These are phyloP conservation scores for Eupithecia insigniata DNA, from an alignment of 2,888 invertebrate species.

Conservation along the genomic window DNA sequence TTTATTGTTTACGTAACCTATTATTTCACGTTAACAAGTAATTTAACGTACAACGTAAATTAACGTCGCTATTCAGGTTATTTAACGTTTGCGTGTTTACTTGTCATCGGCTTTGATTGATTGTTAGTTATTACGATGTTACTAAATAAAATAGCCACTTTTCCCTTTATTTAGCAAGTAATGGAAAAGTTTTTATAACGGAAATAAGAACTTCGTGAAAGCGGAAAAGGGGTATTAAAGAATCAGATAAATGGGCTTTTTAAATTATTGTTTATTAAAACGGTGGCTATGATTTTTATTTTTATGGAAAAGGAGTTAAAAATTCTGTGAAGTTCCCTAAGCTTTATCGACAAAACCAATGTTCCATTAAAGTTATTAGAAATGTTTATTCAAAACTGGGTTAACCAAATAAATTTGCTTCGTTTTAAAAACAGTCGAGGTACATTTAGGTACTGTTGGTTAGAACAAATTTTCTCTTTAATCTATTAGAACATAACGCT, in stretches of 20 bases:
- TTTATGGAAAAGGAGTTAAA: neutral
- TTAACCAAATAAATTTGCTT: neutral
- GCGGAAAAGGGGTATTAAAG: slow-evolving; percentile 1
- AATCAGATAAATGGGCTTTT: neutral
- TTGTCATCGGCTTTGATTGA: slow-evolving; percentile 39
- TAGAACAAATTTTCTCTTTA: slow-evolving; percentile 9
- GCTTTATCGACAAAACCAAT: neutral
- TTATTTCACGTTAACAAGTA: slow-evolving; percentile 5
- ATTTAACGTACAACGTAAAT: slow-evolving; percentile 1
- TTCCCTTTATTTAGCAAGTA: slow-evolving; percentile 16
- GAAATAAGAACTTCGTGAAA: slow-evolving; percentile 12
- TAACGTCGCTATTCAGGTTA: neutral
- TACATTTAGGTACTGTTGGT: neutral
- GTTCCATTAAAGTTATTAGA: neutral
- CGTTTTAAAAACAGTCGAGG: neutral
- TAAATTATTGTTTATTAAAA: neutral
- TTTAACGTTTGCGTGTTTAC: slow-evolving; percentile 31
- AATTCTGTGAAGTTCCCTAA: neutral
- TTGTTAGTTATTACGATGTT: slow-evolving; percentile 29
- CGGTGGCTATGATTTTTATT: neutral
- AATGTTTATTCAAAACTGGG: neutral
- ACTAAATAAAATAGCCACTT: slow-evolving; percentile 27
- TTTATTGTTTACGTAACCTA: neutral
- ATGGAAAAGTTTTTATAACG: slow-evolving; percentile 24
- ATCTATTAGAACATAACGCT: slow-evolving; percentile 8